Evolutionary conservation across 2,888 invertebrate species (phyloP).

Genomic region (Aphodius sticticus): DNA sequence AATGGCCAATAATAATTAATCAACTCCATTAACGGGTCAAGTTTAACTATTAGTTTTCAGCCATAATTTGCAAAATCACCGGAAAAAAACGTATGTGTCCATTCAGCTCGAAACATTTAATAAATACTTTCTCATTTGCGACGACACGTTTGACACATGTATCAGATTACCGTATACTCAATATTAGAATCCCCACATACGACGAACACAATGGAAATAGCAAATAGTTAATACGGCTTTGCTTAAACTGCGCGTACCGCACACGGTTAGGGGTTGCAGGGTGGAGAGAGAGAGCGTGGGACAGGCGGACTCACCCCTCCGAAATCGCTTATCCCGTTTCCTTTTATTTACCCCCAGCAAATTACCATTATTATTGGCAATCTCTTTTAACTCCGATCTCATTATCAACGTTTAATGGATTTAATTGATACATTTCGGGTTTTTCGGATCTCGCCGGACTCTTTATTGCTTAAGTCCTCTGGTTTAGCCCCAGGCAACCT

Average conservation of each 20-base stretch:
- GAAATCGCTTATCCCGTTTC: slow-evolving; percentile 44
- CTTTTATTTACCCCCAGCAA: slow-evolving; percentile 51
- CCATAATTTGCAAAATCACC: background rate
- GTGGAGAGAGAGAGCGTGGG: slow-evolving; percentile 37
- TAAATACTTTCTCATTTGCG: slow-evolving; percentile 60
- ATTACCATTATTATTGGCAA: slow-evolving; percentile 52
- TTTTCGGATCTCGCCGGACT: slow-evolving; percentile 11
- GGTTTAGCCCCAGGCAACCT: slow-evolving; percentile 10
- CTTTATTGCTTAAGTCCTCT: slow-evolving; percentile 17
- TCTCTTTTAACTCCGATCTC: slow-evolving; percentile 44
- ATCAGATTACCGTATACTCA: slow-evolving; percentile 54
- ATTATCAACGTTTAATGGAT: slow-evolving; percentile 45
- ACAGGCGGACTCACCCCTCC: slow-evolving; percentile 44
- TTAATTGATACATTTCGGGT: slow-evolving; percentile 45
- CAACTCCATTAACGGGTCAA: no score
- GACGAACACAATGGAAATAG: background rate
- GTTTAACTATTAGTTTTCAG: background rate
- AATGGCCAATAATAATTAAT: no score
- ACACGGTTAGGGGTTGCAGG: slow-evolving; percentile 12
- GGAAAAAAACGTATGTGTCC: background rate
- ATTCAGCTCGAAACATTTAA: slow-evolving; percentile 40
- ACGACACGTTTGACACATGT: slow-evolving; percentile 58
- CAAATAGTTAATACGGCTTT: slow-evolving; percentile 50
- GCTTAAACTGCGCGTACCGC: slow-evolving; percentile 19
- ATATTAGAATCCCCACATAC: background rate